Evolutionary conservation across 2,797 vertebrate genomes (phyloP).

Genomic region (Bradypodion ventrale): DNA sequence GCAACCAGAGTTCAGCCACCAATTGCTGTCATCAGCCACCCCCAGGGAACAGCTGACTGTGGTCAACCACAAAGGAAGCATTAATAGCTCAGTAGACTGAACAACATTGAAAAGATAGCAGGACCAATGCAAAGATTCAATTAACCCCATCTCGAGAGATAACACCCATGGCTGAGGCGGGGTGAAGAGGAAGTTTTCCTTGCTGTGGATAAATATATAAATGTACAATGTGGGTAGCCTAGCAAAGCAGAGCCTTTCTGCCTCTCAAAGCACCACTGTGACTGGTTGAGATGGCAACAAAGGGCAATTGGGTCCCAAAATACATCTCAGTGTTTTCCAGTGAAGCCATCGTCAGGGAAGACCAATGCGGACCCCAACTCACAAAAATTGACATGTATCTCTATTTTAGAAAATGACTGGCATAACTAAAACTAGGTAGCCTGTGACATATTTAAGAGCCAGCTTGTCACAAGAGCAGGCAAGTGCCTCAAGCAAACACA

Average conservation of each 20-base stretch:
- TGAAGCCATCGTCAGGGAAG: too few species aligned
- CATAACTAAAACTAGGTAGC: background rate
- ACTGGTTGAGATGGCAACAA: background rate
- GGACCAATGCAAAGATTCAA: rapidly evolving
- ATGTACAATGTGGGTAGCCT: background rate
- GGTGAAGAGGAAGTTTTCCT: background rate
- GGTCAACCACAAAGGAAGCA: slow-evolving; percentile 69
- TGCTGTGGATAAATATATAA: background rate
- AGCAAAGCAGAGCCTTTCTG: background rate
- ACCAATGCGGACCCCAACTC: too few species aligned
- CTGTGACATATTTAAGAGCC: background rate
- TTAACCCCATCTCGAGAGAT: background rate
- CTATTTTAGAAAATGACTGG: background rate
- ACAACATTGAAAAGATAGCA: background rate
- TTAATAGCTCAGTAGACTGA: background rate
- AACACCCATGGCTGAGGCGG: background rate
- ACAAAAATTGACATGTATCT: background rate
- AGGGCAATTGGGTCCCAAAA: background rate
- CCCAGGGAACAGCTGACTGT: slow-evolving; percentile 37
- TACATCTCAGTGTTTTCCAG: background rate
- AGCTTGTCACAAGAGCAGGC: background rate
- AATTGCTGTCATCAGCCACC: background rate
- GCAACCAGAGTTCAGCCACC: slow-evolving; percentile 10
- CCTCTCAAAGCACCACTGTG: background rate
- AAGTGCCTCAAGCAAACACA: background rate